Conservation (phyloP, 2,113 vertebrate genomes). For the Fulica atra region DNA sequence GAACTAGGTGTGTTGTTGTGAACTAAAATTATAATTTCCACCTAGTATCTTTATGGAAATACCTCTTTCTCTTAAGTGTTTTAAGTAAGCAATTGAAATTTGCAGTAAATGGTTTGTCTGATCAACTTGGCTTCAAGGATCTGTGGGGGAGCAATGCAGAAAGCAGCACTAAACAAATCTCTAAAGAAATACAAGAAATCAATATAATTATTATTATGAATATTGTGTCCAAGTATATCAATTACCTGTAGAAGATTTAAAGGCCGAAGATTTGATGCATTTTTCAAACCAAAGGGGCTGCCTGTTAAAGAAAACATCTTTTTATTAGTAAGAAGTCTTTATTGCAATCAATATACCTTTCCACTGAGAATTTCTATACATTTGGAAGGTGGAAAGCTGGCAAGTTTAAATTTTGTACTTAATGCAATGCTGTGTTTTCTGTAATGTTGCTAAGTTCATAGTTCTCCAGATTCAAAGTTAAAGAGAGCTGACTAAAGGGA, state of each 20-base stretch:
- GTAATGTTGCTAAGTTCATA: not conserved
- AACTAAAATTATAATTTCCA: not conserved
- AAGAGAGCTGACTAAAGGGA: not conserved
- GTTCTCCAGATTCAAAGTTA: not conserved
- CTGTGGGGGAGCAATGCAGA: not conserved
- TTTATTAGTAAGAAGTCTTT: constrained; percentile 58
- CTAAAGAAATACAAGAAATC: not conserved
- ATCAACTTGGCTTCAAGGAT: not conserved
- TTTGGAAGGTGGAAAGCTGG: not conserved
- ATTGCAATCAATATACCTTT: not conserved
- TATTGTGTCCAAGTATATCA: constrained; percentile 40
- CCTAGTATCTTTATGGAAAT: not conserved
- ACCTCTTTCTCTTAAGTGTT: not conserved
- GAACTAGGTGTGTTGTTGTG: not conserved
- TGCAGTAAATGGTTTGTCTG: not conserved
- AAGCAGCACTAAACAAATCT: not conserved
- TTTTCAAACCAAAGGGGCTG: constrained; percentile 92
- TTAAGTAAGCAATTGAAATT: not conserved
- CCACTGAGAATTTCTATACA: not conserved
- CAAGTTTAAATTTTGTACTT: not conserved
- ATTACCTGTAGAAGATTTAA: constrained; percentile 96
- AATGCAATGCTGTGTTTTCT: not conserved
- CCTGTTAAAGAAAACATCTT: constrained; percentile 82
- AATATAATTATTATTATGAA: not conserved
- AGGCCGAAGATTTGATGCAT: constrained; percentile 86